Evolutionary conservation across 2,888 invertebrate genomes (phyloP).

Genomic region (Nyleta sp.): DNA sequence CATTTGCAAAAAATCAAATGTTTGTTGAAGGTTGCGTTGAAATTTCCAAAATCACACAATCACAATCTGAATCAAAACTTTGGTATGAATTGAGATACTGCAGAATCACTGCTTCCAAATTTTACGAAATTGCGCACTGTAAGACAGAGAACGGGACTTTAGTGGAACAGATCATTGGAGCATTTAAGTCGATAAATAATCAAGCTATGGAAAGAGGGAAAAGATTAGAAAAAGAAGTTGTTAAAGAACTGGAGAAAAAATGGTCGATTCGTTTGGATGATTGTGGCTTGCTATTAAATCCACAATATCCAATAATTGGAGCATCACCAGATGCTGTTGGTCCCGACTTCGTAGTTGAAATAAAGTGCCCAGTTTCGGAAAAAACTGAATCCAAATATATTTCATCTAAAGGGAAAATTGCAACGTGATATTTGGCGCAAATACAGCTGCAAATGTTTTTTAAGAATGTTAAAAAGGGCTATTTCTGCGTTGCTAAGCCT

Average conservation of each 20-base stretch:
- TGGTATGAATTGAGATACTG: constrained; percentile 61
- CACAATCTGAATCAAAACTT: constrained; percentile 22
- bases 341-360: constrained; percentile 53
- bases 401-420: constrained; percentile 16
- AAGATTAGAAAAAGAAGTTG: constrained; percentile 38
- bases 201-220: constrained; percentile 44
- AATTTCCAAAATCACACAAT: constrained; percentile 11
- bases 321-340: constrained; percentile 63
- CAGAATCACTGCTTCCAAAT: constrained; percentile 58
- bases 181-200: constrained; percentile 7
- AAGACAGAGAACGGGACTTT: constrained; percentile 65
- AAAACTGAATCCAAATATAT: constrained; percentile 48
- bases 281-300: constrained; percentile 40
- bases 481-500: constrained; percentile 69
- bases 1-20: constrained; percentile 15
- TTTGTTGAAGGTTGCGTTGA: constrained; percentile 6
- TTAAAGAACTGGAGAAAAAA: constrained; percentile 8
- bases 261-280: background rate
- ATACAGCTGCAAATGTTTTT: constrained; percentile 72
- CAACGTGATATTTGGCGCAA: constrained; percentile 56
- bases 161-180: constrained; percentile 48
- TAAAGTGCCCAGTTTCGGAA: constrained; percentile 52
- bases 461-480: constrained; percentile 57
- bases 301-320: constrained; percentile 51
- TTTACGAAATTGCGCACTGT: constrained; percentile 63